These are phyloP conservation scores for Drosophila infuscata DNA, from an alignment of 2,888 invertebrate species.

Conservation along the genomic window DNA sequence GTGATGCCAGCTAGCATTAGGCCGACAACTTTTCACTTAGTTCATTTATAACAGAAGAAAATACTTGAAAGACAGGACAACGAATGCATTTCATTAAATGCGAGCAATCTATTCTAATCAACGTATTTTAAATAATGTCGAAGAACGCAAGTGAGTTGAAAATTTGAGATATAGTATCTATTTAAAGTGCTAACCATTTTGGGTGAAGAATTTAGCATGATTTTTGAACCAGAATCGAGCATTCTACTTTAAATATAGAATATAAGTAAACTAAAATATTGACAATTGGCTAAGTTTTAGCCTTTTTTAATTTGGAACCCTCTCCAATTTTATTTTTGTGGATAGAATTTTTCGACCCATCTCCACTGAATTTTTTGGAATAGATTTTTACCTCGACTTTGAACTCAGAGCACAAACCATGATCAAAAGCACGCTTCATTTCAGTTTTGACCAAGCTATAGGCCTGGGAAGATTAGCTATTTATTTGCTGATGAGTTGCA, in stretches of 20 bases:
- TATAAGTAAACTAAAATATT: too few relatives aligned
- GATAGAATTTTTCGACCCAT: too few relatives aligned
- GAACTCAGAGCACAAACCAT: background rate
- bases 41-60: slow-evolving; percentile 52
- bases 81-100: slow-evolving; percentile 12
- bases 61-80: background rate
- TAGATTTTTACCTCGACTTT: too few relatives aligned
- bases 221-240: too few relatives aligned
- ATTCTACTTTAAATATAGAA: too few relatives aligned
- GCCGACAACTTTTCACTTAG: slow-evolving; percentile 60
- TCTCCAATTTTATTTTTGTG: too few relatives aligned
- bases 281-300: too few relatives aligned
- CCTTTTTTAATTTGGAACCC: too few relatives aligned
- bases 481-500: background rate
- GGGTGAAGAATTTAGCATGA: too few relatives aligned
- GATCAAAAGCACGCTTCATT: background rate
- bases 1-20: slow-evolving; percentile 53
- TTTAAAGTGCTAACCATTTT: background rate
- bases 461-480: slow-evolving; percentile 11
- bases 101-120: slow-evolving; percentile 44
- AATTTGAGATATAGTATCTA: background rate
- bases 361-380: too few relatives aligned
- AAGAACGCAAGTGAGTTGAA: slow-evolving; percentile 1
- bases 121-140: slow-evolving; percentile 8
- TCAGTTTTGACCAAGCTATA: background rate